Conservation (phyloP, 1,140 invertebrate genomes). For the Caenorhabditis elegans region WBcel235 BX284606.5:4751001-4751500, state of each 20-base stretch:
- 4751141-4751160: background rate
- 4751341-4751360: constrained; percentile 8
- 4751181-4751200: background rate
- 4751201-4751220: background rate
- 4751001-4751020: background rate
- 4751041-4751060: background rate
- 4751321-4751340: constrained; percentile 13
- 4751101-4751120: background rate
- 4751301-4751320: constrained; percentile 18
- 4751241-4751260: background rate
- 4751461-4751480: no score
- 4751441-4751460: no score
- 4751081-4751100: background rate
- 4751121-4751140: constrained; percentile 14
- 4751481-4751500: no score
- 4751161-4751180: background rate
- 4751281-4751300: constrained; percentile 24
- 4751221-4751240: background rate
- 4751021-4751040: background rate
- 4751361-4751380: background rate
- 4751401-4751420: background rate
- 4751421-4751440: background rate
- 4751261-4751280: background rate
- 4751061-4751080: background rate
- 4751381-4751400: background rate